Conservation (phyloP, 2,888 invertebrate genomes). For the Aplocera efformata region DNA sequence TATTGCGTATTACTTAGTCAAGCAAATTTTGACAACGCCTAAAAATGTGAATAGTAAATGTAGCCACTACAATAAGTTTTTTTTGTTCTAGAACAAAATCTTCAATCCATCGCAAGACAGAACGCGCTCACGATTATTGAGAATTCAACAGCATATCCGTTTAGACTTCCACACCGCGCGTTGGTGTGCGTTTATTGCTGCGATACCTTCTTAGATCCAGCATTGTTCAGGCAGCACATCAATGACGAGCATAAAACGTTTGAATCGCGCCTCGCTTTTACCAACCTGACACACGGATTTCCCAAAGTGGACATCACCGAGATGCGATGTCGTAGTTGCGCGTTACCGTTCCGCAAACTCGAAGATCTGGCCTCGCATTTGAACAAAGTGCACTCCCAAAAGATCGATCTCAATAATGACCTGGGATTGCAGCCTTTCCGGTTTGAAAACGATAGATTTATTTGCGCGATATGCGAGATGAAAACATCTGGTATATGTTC, state of each 20-base stretch:
- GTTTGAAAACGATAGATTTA: conserved; percentile 33
- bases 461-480: conserved; percentile 45
- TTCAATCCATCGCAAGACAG: conserved; percentile 53
- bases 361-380: conserved; percentile 44
- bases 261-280: conserved; percentile 32
- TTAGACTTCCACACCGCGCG: conserved; percentile 52
- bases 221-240: conserved; percentile 40
- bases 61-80: conserved; percentile 33
- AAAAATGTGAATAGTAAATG: no score
- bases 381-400: conserved; percentile 35
- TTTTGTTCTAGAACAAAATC: conserved; percentile 66
- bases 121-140: conserved; percentile 59
- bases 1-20: no score
- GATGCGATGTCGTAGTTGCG: conserved; percentile 49
- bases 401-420: conserved; percentile 39
- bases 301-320: conserved; percentile 54
- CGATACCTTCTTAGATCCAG: conserved; percentile 44
- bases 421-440: conserved; percentile 54
- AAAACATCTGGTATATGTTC: conserved; percentile 44
- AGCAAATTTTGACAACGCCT: no score
- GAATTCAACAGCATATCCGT: conserved; percentile 59
- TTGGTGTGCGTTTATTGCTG: conserved; percentile 61
- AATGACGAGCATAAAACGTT: conserved; percentile 32
- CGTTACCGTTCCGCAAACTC: conserved; percentile 33
- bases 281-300: conserved; percentile 33